Base-by-base conservation (phyloP, 1,140 invertebrate species). In the Ridgeia piscesae region DNA sequence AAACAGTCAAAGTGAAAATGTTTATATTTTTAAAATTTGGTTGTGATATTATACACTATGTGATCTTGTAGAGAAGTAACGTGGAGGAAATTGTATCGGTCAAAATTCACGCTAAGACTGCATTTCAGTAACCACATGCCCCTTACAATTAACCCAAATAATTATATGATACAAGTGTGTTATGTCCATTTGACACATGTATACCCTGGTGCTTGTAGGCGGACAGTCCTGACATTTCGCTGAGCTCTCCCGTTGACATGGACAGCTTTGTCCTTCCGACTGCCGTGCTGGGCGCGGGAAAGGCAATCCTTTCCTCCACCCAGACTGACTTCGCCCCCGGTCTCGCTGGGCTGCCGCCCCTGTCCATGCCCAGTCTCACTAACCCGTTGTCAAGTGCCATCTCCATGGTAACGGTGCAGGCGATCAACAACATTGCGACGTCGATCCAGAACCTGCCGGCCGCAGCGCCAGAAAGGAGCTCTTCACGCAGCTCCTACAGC, bases 341-440 rank as follows among this genome's bases (percentile, higher is more conserved):
- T 90, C 35, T 90, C 14, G 34, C 89, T 2, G 33, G 34, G 17
- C 35, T 90, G 9, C 33, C 94, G 14, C 93, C 92, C 90, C 94
- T 94, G 1, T 93, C 91, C 89, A 91, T 94, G 77, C 93, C 93
- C 6, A 93, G 94, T 50, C 93, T 94, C 11, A 92, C 94, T 17
- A 93, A 92, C 88, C 93, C 93, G 35, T 58, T 93, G 89, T 89
- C 94, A 34, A 94, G 96, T 94, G 34, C 91, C 89, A 90, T 90
- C 89, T 34, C 91, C 89, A 77, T 35, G 34, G 88, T 92, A n/a
- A 90, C 88, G 34, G 89, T 31, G 14, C 91, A 92, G 42, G 90
- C 91, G 1, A 88, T 92, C 27, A 89, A 92, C 34, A 93, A 34
- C 33, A 92, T 92, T n/a, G 91, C 91, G 21, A 35, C 50, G 11